Conservation (phyloP, 2,797 vertebrate species). For the Onychomys arenicola region DNA sequence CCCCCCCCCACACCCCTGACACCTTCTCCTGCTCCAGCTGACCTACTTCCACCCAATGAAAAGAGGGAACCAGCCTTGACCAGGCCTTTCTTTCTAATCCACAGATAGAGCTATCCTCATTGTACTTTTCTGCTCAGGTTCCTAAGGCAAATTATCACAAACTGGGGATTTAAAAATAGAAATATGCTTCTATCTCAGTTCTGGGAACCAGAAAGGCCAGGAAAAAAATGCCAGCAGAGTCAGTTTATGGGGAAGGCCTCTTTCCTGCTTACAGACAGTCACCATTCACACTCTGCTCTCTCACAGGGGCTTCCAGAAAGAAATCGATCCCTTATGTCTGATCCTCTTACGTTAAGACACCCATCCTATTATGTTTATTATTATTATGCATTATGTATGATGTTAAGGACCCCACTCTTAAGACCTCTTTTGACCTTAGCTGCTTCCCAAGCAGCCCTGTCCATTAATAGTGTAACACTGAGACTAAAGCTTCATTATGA, state of each 20-base stretch:
- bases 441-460: background rate
- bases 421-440: background rate
- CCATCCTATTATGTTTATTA: background rate
- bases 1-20: background rate
- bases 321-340: background rate
- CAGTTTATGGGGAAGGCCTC: background rate
- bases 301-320: background rate
- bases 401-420: background rate
- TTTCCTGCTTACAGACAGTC: background rate
- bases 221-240: background rate
- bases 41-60: background rate
- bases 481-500: background rate
- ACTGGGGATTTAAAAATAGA: background rate
- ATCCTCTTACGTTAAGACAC: background rate
- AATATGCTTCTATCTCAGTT: background rate
- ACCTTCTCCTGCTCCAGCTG: background rate
- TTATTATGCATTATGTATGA: background rate
- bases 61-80: background rate
- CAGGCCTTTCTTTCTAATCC: background rate
- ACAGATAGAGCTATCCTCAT: background rate
- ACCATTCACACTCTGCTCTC: too few species aligned
- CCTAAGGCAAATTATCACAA: background rate
- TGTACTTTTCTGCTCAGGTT: background rate
- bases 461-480: background rate
- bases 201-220: background rate